Evolutionary conservation across 2,888 invertebrate genomes (phyloP).

Genomic region (Drosophila lacicola): DNA sequence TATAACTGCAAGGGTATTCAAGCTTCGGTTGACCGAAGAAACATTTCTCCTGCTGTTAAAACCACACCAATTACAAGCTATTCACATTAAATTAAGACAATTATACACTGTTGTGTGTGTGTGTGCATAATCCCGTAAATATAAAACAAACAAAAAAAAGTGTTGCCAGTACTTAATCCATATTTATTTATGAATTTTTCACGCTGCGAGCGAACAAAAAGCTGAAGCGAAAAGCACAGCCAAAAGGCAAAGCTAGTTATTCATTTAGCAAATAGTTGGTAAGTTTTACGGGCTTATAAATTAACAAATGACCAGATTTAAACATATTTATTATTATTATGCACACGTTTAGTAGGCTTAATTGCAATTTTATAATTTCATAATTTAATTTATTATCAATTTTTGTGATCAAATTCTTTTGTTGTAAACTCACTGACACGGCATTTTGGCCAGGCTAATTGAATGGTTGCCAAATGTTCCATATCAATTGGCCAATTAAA

Average conservation of each 20-base stretch:
- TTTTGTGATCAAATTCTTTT: constrained; percentile 18
- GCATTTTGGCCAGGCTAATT: constrained; percentile 46
- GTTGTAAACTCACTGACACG: constrained; percentile 36
- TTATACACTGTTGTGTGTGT: constrained; percentile 1
- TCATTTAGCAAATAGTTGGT: constrained; percentile 47
- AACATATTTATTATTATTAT: constrained; percentile 14
- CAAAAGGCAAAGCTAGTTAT: constrained; percentile 12
- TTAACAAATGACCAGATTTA: constrained; percentile 20
- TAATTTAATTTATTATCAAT: constrained; percentile 57
- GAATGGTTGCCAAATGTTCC: constrained; percentile 45
- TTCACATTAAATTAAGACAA: constrained; percentile 14
- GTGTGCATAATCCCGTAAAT: constrained; percentile 7
- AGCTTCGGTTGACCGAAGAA: neutral
- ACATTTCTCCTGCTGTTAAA: neutral
- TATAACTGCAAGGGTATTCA: neutral
- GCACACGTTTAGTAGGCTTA: constrained; percentile 30
- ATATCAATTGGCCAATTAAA: constrained; percentile 72
- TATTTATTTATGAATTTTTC: constrained; percentile 44
- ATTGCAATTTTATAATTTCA: constrained; percentile 62
- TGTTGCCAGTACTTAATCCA: constrained; percentile 18
- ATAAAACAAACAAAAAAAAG: constrained; percentile 3
- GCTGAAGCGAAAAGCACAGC: neutral
- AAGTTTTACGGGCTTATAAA: constrained; percentile 44
- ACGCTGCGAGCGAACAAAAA: constrained; percentile 57
- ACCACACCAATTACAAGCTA: neutral